phyloP scores from a whole-genome alignment of 53 echinoderm and acorn worm genomes.

The Holothuria scabra region DNA sequence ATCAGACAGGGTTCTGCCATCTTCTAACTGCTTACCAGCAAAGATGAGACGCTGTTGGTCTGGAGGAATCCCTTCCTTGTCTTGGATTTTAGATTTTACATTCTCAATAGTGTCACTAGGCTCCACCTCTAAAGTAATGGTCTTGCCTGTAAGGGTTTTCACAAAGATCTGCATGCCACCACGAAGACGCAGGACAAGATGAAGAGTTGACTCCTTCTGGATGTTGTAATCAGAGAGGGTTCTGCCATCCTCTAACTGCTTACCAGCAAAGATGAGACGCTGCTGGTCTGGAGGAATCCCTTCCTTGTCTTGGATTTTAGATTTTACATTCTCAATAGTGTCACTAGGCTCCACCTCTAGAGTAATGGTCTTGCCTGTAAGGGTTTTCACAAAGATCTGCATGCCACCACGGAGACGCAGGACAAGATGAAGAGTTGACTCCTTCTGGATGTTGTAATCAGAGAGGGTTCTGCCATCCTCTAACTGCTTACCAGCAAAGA shows the following conservation, averaged over 20 bases:
- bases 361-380: constrained; percentile 89
- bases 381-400: constrained; percentile 60
- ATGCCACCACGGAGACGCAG: too few species aligned
- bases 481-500: background rate
- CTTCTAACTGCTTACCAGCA: constrained; percentile 97
- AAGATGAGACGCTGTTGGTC: constrained; percentile 99
- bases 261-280: too few species aligned
- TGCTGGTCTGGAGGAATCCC: constrained; percentile 99
- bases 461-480: too few species aligned
- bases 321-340: too few species aligned
- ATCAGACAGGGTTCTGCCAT: constrained; percentile 97
- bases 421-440: constrained; percentile 89
- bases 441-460: constrained; percentile 99
- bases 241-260: too few species aligned
- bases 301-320: constrained; percentile 96
- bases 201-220: constrained; percentile 98
- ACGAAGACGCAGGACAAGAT: constrained; percentile 85
- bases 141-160: constrained; percentile 90
- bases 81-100: constrained; percentile 94
- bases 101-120: constrained; percentile 96
- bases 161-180: too few species aligned
- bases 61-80: constrained; percentile 96
- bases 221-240: constrained; percentile 99
- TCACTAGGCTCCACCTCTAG: constrained; percentile 94
- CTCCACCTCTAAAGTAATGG: constrained; percentile 92